Evolutionary conservation across 1,140 invertebrate species (phyloP).

Genomic region (Caenorhabditis brenneri): DNA sequence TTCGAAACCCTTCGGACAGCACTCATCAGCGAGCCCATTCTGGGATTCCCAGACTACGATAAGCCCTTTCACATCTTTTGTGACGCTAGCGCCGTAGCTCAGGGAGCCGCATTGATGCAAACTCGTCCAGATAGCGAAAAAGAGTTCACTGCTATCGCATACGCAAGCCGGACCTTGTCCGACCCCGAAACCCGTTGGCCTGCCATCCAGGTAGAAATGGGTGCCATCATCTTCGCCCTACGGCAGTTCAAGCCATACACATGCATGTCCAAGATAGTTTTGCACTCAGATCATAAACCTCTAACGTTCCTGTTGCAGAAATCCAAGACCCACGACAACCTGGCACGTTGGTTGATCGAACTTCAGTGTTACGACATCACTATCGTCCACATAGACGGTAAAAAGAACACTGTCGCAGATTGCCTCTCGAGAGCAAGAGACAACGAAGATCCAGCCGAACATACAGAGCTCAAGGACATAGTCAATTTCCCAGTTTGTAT

Average conservation of each 20-base stretch:
- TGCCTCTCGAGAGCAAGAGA: no score
- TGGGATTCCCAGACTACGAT: constrained; percentile 41
- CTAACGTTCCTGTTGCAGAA: background rate
- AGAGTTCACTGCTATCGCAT: background rate
- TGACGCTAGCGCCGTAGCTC: constrained; percentile 22
- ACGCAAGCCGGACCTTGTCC: background rate
- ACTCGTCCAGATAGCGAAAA: background rate
- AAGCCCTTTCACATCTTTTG: constrained; percentile 32
- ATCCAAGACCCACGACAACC: no score
- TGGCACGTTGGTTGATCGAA: no score
- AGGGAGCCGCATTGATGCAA: constrained; percentile 37
- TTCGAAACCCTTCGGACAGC: background rate
- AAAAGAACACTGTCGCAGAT: no score
- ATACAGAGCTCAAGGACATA: no score
- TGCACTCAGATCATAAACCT: constrained; percentile 26
- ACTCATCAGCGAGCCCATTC: background rate
- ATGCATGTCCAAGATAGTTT: background rate
- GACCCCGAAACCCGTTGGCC: constrained; percentile 5
- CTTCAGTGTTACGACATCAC: no score
- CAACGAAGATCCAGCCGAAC: no score
- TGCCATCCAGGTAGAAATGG: constrained; percentile 5
- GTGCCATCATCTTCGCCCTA: constrained; percentile 12
- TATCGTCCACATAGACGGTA: no score
- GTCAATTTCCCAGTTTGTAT: no score
- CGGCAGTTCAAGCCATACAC: constrained; percentile 1